These are phyloP conservation scores for Halichoerus grypus DNA, from an alignment of 2,113 vertebrate species.

Conservation along the genomic window DNA sequence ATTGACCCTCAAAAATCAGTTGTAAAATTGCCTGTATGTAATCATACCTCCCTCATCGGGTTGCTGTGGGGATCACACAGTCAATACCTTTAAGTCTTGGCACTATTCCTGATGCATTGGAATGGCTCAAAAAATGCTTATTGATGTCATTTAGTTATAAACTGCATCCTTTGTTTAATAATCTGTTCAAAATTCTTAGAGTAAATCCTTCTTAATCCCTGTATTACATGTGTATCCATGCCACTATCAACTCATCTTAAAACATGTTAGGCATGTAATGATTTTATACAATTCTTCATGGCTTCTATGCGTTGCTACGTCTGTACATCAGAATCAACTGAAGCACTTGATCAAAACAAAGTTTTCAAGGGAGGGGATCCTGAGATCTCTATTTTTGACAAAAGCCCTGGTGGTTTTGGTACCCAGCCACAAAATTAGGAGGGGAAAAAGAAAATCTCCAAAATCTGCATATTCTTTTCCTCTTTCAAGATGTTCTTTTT, in stretches of 20 bases:
- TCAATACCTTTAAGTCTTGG: background rate
- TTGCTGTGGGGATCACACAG: background rate
- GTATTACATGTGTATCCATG: background rate
- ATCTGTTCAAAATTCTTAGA: background rate
- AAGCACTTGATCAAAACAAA: background rate
- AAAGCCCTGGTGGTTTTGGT: constrained; percentile 9
- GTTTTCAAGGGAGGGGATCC: background rate
- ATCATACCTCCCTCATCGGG: background rate
- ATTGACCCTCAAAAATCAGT: background rate
- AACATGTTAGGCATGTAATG: background rate
- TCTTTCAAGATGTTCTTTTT: background rate
- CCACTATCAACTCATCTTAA: background rate
- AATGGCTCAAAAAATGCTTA: background rate
- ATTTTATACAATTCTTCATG: background rate
- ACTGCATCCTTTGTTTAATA: background rate
- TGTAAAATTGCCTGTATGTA: background rate
- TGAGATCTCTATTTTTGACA: background rate
- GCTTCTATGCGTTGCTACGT: background rate
- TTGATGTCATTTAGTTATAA: background rate
- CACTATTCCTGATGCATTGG: background rate
- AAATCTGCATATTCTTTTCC: background rate
- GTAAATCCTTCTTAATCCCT: background rate
- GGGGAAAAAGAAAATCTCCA: background rate
- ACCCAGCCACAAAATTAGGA: background rate
- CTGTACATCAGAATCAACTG: background rate